Evolutionary conservation across 64 coral and sea anemone genomes (phyloP), one percentile per base, ranked within the genome.

Genomic region (Orbicella faveolata): DNA sequence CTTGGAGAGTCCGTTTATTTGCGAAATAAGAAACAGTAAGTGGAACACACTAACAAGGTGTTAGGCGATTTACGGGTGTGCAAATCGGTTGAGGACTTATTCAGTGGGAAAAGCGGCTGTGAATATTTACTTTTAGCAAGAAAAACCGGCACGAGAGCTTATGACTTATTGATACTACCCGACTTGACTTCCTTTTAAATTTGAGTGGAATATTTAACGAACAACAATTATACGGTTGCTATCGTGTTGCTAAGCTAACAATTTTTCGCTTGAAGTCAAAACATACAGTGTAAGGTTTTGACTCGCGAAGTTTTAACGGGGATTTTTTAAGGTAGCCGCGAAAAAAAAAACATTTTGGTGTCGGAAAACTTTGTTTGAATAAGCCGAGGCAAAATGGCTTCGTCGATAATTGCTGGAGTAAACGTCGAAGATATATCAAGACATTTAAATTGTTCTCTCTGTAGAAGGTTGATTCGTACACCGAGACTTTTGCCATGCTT

Each of bases 401-500:
- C 88, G 11, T 87, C 89, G 3, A 41, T 94, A 88, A 79, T 97
- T 67, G 92, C 91, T 33, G 95, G 95, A 73, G 95, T 93, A 33
- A 90, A 94, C 62, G 78, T 94, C 4, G 78, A 97, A 83, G 92
- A 94, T n/a, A 93, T 97, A 17, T 82, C 95, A 73, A 97, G 87
- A 34, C 92, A 97, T 77, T 52, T 97, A 37, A 97, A 94, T 66
- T 97, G 95, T 20, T 78, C 69, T 30, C 80, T 94, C 25, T 97
- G 95, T 69, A 81, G 64, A 52, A 89, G 89, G 16, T 54, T 97
- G 44, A 97, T 97, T 74, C 92, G 95, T 81, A 91, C 44, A 21
- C 95, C 95, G 16, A 97, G 94, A 54, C 88, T 97, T 7, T 74
- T 97, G 14, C 95, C 95, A 13, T 97, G 95, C 25, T 84, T 97